A percentile compares a stretch with the other conserved stretches of the same genome.
These are phyloP conservation scores for Caenorhabditis uteleia DNA, from an alignment of 2,888 invertebrate genomes.

Conservation along the genomic window DNA sequence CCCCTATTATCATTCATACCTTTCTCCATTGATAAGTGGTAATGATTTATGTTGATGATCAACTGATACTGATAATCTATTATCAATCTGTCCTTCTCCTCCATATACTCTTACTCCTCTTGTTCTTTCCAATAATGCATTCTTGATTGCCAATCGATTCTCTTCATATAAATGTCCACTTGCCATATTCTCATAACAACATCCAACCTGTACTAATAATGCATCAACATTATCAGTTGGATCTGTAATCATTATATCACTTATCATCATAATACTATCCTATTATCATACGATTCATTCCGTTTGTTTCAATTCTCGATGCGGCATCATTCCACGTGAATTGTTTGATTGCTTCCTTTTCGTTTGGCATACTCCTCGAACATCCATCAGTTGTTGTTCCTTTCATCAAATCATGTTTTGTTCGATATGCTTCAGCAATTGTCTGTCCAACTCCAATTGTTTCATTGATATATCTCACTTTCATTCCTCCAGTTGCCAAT, in stretches of 20 bases:
- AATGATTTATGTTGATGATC: conserved; percentile 21
- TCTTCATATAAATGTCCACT: conserved; percentile 59
- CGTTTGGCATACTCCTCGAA: conserved; percentile 41
- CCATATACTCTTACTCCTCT: conserved; percentile 32
- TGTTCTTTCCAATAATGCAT: conserved; percentile 16
- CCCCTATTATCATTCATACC: no score
- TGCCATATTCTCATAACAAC: conserved; percentile 65
- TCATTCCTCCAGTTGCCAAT: conserved; percentile 62
- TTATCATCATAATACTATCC: not conserved
- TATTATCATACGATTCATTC: conserved; percentile 23
- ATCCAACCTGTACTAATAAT: conserved; percentile 60
- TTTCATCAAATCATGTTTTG: conserved; percentile 40
- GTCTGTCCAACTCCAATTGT: conserved; percentile 29
- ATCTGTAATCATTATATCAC: conserved; percentile 13
- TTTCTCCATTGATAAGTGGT: conserved; percentile 21
- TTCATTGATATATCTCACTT: conserved; percentile 50
- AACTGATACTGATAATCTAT: conserved; percentile 28
- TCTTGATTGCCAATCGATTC: conserved; percentile 51
- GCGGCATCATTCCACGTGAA: conserved; percentile 44
- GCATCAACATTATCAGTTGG: conserved; percentile 51
- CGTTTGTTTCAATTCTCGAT: conserved; percentile 25
- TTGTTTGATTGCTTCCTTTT: conserved; percentile 34
- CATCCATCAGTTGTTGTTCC: conserved; percentile 39
- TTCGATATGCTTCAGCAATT: conserved; percentile 38
- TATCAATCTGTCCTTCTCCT: no score